A percentile compares a stretch with the other conserved stretches of the same genome.
Evolutionary conservation across 1,140 invertebrate genomes (phyloP).

Genomic region (Cylas formicarius): DNA sequence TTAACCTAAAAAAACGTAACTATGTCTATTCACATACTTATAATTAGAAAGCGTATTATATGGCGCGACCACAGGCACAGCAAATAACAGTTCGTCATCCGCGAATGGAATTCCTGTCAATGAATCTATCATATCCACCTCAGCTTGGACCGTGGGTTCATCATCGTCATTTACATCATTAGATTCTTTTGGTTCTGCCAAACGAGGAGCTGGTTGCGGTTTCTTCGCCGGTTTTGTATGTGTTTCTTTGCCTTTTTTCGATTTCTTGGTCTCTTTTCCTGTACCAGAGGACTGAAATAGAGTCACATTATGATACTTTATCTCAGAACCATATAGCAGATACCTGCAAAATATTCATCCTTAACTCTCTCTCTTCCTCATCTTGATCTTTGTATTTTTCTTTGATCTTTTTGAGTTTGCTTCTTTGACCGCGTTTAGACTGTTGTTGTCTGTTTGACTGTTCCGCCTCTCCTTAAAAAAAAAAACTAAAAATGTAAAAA

Average conservation of each 20-base stretch:
- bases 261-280: constrained; percentile 55
- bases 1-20: constrained; percentile 8
- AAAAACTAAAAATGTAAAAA: too few relatives aligned
- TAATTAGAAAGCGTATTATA: constrained; percentile 84
- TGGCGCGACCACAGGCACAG: constrained; percentile 90
- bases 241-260: constrained; percentile 49
- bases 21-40: constrained; percentile 60
- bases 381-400: constrained; percentile 97
- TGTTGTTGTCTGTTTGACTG: constrained; percentile 35
- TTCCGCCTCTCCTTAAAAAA: background rate
- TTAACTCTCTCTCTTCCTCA: constrained; percentile 82
- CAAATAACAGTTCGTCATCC: constrained; percentile 92
- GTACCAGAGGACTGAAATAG: constrained; percentile 55
- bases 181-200: constrained; percentile 25
- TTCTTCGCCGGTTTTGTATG: constrained; percentile 41
- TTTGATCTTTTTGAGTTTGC: constrained; percentile 94
- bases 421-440: constrained; percentile 77
- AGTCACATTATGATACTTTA: constrained; percentile 6
- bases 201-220: constrained; percentile 39
- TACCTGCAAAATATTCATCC: constrained; percentile 80
- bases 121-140: constrained; percentile 68
- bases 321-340: constrained; percentile 9
- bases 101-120: constrained; percentile 75
- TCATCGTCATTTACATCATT: constrained; percentile 48
- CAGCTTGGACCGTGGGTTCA: constrained; percentile 49